Evolutionary conservation across 2,888 invertebrate species (phyloP).

Genomic region (Drosophila aldrichi): DNA sequence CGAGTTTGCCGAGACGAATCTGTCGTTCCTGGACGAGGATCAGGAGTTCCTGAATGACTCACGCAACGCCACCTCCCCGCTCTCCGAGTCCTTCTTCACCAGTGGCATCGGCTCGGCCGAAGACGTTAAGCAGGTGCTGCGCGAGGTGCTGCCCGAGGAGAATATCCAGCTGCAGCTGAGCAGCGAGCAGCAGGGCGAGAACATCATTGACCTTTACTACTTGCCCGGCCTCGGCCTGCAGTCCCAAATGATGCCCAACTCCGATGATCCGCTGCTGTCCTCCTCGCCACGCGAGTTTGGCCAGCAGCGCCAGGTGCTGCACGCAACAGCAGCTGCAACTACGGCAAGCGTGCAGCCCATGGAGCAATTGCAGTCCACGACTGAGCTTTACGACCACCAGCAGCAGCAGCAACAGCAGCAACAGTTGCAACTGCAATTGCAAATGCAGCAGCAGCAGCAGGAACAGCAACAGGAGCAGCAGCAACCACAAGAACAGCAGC

Average conservation of each 20-base stretch:
- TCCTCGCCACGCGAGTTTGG: constrained; percentile 93
- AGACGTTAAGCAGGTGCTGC: constrained; percentile 93
- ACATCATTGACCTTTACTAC: constrained; percentile 85
- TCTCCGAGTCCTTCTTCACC: constrained; percentile 93
- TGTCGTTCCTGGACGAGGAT: constrained; percentile 85
- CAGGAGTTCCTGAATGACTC: constrained; percentile 87
- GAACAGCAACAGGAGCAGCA: constrained; percentile 31
- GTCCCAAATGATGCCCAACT: constrained; percentile 94
- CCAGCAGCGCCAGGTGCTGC: constrained; percentile 71
- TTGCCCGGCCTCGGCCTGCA: constrained; percentile 87
- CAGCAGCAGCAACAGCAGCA: constrained; percentile 26
- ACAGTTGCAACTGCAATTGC: constrained; percentile 22
- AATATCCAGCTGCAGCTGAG: constrained; percentile 86
- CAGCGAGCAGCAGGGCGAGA: constrained; percentile 85
- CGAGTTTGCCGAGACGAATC: constrained; percentile 85
- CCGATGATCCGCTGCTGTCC: constrained; percentile 93
- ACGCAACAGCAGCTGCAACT: constrained; percentile 35
- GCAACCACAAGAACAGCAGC: constrained; percentile 60
- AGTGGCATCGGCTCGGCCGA: constrained; percentile 93
- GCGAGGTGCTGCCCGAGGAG: constrained; percentile 93
- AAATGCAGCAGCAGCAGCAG: constrained; percentile 30
- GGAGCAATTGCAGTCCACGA: constrained; percentile 40
- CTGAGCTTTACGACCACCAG: constrained; percentile 36
- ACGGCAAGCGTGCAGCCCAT: constrained; percentile 27
- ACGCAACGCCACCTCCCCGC: constrained; percentile 91